A percentile compares a stretch with the other conserved stretches of the same genome.
Evolutionary conservation across 2,888 invertebrate species (phyloP).

Genomic region (Dynastes grantii): DNA sequence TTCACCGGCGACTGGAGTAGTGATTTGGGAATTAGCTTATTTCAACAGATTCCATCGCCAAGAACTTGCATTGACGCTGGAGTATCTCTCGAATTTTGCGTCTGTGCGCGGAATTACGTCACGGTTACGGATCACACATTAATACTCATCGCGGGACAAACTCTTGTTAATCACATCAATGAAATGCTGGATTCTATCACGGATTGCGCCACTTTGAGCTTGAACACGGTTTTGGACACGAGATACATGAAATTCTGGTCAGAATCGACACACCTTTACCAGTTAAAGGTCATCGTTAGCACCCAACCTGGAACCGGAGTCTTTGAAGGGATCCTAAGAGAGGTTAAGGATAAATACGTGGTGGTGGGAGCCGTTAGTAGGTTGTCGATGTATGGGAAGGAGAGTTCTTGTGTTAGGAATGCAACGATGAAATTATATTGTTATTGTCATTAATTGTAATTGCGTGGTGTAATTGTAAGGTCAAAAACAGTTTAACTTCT

Average conservation of each 20-base stretch:
- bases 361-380: conserved; percentile 36
- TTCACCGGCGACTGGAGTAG: conserved; percentile 52
- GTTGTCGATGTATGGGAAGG: conserved; percentile 37
- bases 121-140: conserved; percentile 72
- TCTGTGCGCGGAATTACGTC: conserved; percentile 80
- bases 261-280: conserved; percentile 49
- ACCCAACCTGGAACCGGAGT: conserved; percentile 43
- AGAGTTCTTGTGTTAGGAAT: conserved; percentile 37
- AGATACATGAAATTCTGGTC: conserved; percentile 71
- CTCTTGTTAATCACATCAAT: conserved; percentile 79
- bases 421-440: conserved; percentile 42
- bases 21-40: conserved; percentile 80
- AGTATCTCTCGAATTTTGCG: conserved; percentile 89
- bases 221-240: conserved; percentile 78
- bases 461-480: too few species aligned
- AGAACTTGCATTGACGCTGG: conserved; percentile 84
- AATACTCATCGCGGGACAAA: conserved; percentile 75
- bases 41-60: conserved; percentile 79
- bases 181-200: conserved; percentile 73
- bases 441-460: conserved; percentile 14
- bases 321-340: conserved; percentile 33
- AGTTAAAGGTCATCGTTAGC: conserved; percentile 34
- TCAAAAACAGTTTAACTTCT: too few species aligned
- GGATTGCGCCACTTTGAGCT: conserved; percentile 78
- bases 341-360: conserved; percentile 12